Evolutionary conservation across 2,797 vertebrate genomes (phyloP), one percentile per base, ranked within the genome.

Genomic region (Schizopygopsis pylzovi): DNA sequence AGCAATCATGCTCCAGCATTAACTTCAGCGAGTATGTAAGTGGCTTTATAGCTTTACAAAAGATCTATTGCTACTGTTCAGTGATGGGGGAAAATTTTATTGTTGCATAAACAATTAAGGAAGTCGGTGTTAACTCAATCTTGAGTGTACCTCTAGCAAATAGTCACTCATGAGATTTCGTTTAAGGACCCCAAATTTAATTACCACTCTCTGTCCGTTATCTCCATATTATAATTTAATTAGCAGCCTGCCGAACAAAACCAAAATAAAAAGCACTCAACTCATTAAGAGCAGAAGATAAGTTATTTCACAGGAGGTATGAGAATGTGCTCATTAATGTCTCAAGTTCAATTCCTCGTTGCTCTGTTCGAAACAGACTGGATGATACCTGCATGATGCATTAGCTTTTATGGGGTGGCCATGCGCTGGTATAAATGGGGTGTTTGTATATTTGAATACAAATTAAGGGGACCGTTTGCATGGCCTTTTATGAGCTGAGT

Each of bases 171-270:
- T 83, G 83, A 83, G 84, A 86, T 86, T 85, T 84, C 70, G 81
- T 87, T 87, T 89, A 84, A 86, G 86, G 78, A 70, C 52, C 67
- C 67, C 37, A n/a, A 84, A 87, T 87, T 87, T 87, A 85, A 89
- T 89, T 89, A 87, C 67, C 72, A 86, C 84, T 86, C 85, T 84
- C 59, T 84, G 84, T 83, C 86, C 85, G 82, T 78, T 87, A 87
- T 86, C 88, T 86, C 88, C 71, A 86, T 71, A 87, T 86, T 89
- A 86, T 68, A 84, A 87, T 89, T 89, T 86, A 86, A 89, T 89
- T 89, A 89, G 84, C 78, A 84, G 54, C 65, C 59, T 65, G 67
- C 65, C 39, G 82, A 89, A 89, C 85, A 80, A 84, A 87, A 86
- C 67, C 77, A 85, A 87, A 89, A 82, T 84, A 86, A 87, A 89